Evolutionary conservation across 2,888 invertebrate genomes (phyloP), one percentile per base, ranked within the genome.

Genomic region (Watsonalla cultraria): DNA sequence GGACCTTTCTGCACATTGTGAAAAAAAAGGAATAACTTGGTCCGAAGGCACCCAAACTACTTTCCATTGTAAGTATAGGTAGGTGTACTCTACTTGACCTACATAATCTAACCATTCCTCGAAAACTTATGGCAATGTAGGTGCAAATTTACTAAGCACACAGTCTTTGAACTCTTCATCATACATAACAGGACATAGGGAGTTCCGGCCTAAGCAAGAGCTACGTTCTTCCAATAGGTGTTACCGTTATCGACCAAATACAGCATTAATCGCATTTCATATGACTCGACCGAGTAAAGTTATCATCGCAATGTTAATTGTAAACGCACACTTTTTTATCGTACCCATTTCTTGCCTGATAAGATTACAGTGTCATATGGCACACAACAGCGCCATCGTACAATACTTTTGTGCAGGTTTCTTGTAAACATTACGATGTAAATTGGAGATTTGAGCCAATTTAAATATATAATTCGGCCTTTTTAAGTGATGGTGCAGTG

Each of bases 291-390:
- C 75, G 73, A 76, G 73, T 70, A 65, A 56, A 77, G 68, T 83
- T 87, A 87, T 84, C 83, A 78, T 65, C 62, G 65, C 64, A 71
- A 65, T 74, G 84, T 76, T 89, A 87, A 87, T 87, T 88, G 84
- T 80, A 76, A 70, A 73, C 76, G 82, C 71, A 78, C 74, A 77
- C 78, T 77, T 78, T 81, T 78, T 87, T 88, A 86, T 86, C 86
- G 77, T 72, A 69, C 76, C 66, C 74, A 76, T 82, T 85, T 80
- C 82, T 80, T 75, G 64, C 57, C 67, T 68, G 89, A 89, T 89
- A 87, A 89, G 88, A 87, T 88, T 82, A 84, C 61, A 74, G 60
- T 73, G 86, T 89, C 87, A 87, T 88, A 86, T 81, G 88, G 81
- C 70, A 72, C 70, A 66, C 61, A 59, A 57, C 68, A 72, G 72